Percentiles rank a stretch among this genome's conserved stretches.
These are phyloP conservation scores for Hydra vulgaris DNA, from an alignment of 30 jellyfish, hydroid and myxozoan genomes.

Conservation along the genomic window DNA sequence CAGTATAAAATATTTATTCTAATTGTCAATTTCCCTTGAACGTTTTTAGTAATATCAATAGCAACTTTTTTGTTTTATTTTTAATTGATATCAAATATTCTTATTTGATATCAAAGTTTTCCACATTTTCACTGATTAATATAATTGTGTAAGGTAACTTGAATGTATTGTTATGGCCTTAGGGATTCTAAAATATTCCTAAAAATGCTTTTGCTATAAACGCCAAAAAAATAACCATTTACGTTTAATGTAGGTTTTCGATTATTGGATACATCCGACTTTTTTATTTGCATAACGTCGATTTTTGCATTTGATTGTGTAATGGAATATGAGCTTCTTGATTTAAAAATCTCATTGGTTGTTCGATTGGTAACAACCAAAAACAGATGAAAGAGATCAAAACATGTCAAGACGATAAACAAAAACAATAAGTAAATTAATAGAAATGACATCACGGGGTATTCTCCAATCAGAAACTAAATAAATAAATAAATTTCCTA, in stretches of 20 bases:
- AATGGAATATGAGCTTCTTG: neutral
- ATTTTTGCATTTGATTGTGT: too few relatives aligned
- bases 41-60: too few relatives aligned
- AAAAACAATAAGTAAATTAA: constrained; percentile 51
- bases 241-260: neutral
- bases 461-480: constrained; percentile 53
- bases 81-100: too few relatives aligned
- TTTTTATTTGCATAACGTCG: too few relatives aligned
- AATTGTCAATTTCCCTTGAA: too few relatives aligned
- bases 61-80: too few relatives aligned
- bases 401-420: constrained; percentile 39
- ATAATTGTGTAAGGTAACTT: too few relatives aligned
- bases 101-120: too few relatives aligned
- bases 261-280: too few relatives aligned
- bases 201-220: constrained; percentile 47
- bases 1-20: too few relatives aligned
- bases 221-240: constrained; percentile 29
- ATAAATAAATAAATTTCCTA: neutral
- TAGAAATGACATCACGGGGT: constrained; percentile 61
- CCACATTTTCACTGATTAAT: too few relatives aligned
- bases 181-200: constrained; percentile 42
- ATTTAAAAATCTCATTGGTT: constrained; percentile 48
- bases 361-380: constrained; percentile 57
- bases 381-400: constrained; percentile 42
- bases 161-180: neutral